Evolutionary conservation across 2,797 vertebrate species (phyloP).

Genomic region (Knipowitschia caucasica): DNA sequence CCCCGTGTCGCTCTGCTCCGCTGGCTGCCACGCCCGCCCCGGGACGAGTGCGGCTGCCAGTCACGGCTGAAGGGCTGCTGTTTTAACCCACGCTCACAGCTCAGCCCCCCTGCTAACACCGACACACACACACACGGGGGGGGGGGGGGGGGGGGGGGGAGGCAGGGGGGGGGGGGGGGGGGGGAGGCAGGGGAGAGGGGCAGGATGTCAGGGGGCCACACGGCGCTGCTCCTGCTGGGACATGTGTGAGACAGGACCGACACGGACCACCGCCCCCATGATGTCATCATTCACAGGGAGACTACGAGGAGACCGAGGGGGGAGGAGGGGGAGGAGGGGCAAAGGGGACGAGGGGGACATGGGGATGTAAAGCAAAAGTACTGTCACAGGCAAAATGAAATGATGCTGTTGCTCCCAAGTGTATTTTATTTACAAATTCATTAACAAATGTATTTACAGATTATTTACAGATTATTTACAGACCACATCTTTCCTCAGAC

Average conservation of each 20-base stretch:
- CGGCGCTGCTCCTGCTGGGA: slow-evolving; percentile 30
- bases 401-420: too few relatives aligned
- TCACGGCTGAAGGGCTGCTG: slow-evolving; percentile 63
- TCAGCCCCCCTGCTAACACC: slow-evolving; percentile 47
- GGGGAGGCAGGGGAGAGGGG: slow-evolving; percentile 35
- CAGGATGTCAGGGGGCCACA: slow-evolving; percentile 62
- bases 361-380: too few relatives aligned
- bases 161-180: slow-evolving; percentile 53
- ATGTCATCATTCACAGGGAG: not conserved
- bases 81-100: slow-evolving; percentile 66
- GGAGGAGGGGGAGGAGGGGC: not conserved
- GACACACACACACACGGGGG: slow-evolving; percentile 32
- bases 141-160: not conserved
- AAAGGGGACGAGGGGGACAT: too few relatives aligned
- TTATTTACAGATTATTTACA: too few relatives aligned
- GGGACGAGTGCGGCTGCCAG: slow-evolving; percentile 43
- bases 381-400: too few relatives aligned
- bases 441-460: too few relatives aligned
- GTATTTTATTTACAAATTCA: too few relatives aligned
- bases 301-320: not conserved
- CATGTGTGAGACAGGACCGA: not conserved
- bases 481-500: too few relatives aligned
- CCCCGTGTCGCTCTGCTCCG: slow-evolving; percentile 51
- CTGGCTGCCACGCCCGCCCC: slow-evolving; percentile 30
- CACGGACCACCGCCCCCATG: not conserved